Evolutionary conservation across 2,888 invertebrate genomes (phyloP).

Genomic region (Drosophila kanekoi): DNA sequence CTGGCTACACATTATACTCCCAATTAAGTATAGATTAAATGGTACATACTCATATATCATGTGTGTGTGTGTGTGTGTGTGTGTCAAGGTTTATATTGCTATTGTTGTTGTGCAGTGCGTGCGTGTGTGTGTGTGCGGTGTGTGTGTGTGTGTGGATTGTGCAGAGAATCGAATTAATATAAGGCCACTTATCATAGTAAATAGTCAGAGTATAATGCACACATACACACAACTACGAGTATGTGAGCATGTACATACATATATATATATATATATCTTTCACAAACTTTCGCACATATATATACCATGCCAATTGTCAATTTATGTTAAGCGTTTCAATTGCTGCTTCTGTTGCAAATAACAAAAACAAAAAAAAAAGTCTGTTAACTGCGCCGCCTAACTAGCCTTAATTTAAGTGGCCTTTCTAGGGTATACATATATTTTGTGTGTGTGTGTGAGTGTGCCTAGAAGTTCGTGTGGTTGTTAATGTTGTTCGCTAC

Average conservation of each 20-base stretch:
- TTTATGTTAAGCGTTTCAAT: constrained; percentile 15
- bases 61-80: constrained; percentile 21
- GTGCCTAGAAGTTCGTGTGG: constrained; percentile 21
- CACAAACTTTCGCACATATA: not conserved
- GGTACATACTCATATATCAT: constrained; percentile 20
- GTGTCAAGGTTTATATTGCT: constrained; percentile 14
- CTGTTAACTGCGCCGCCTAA: constrained; percentile 20
- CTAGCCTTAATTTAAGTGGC: constrained; percentile 57
- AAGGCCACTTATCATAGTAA: constrained; percentile 73
- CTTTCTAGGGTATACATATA: constrained; percentile 29
- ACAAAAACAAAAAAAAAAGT: not conserved
- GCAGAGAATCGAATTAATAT: constrained; percentile 60
- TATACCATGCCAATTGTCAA: constrained; percentile 8
- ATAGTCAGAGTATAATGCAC: constrained; percentile 55
- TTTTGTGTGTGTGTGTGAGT: not conserved
- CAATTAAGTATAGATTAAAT: constrained; percentile 26
- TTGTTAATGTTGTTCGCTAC: constrained; percentile 22
- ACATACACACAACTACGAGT: constrained; percentile 42
- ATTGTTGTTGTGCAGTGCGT: constrained; percentile 21
- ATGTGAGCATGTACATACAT: constrained; percentile 31
- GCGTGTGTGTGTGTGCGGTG: constrained; percentile 21
- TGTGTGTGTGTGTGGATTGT: constrained; percentile 32
- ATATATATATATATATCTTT: constrained; percentile 6
- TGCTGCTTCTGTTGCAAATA: not conserved
- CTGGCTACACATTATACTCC: constrained; percentile 27